These are phyloP conservation scores for Campoletis raptor DNA, from an alignment of 2,888 invertebrate genomes.

Conservation along the genomic window DNA sequence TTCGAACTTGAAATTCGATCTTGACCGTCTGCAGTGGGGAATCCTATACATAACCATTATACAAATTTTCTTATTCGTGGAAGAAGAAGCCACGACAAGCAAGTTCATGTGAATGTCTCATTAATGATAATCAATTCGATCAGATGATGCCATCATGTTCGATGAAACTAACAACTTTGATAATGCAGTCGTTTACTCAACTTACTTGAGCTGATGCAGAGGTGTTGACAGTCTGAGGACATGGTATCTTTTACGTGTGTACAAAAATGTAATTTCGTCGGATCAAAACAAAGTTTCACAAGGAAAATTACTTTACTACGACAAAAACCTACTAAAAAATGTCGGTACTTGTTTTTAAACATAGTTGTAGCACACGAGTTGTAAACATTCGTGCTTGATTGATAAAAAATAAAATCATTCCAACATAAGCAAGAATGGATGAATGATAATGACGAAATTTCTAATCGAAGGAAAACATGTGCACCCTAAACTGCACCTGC, in stretches of 20 bases:
- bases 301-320: not conserved
- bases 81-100: not conserved
- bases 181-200: not conserved
- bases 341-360: too few species aligned
- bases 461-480: too few species aligned
- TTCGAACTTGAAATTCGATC: not conserved
- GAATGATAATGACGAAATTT: too few species aligned
- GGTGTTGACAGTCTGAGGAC: not conserved
- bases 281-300: not conserved
- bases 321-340: too few species aligned
- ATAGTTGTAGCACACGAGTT: too few species aligned
- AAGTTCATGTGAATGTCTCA: slow-evolving; percentile 4
- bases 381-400: too few species aligned
- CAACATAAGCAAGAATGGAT: too few species aligned
- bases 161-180: not conserved
- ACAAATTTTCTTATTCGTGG: not conserved
- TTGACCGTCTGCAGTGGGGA: not conserved
- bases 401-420: too few species aligned
- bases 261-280: not conserved
- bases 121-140: slow-evolving; percentile 18
- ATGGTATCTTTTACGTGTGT: not conserved
- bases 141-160: not conserved
- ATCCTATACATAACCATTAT: not conserved
- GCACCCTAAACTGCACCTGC: too few species aligned
- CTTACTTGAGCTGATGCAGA: not conserved